These are phyloP conservation scores for Zosterops hypoxanthus DNA, from an alignment of 2,113 vertebrate species.

Conservation along the genomic window DNA sequence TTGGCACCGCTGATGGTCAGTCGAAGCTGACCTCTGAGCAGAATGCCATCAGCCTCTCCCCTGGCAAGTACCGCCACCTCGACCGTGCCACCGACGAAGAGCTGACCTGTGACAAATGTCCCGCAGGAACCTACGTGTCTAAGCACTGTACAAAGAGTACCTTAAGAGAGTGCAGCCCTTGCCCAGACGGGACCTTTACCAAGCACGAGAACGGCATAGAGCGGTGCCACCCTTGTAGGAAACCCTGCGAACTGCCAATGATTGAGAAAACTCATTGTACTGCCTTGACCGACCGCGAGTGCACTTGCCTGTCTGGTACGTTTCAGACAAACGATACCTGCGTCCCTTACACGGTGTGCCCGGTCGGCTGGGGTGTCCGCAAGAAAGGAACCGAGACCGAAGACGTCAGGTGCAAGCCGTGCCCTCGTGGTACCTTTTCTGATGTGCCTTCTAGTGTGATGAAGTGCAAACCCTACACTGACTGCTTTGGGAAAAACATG, in stretches of 20 bases:
- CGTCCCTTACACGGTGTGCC: constrained; percentile 81
- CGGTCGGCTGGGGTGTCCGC: constrained; percentile 85
- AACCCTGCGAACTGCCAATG: constrained; percentile 80
- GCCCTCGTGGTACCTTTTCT: constrained; percentile 89
- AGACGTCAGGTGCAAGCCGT: constrained; percentile 88
- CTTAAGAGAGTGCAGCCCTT: constrained; percentile 90
- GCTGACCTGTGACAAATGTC: constrained; percentile 94
- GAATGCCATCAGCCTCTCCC: constrained; percentile 72
- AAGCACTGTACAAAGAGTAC: constrained; percentile 84
- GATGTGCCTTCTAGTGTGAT: constrained; percentile 80
- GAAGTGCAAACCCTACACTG: constrained; percentile 85
- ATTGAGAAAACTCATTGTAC: constrained; percentile 85
- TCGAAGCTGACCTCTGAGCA: constrained; percentile 72
- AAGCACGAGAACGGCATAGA: constrained; percentile 89
- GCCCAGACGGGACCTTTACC: constrained; percentile 86
- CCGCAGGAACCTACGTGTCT: constrained; percentile 91
- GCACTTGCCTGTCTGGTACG: constrained; percentile 83
- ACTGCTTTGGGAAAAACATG: constrained; percentile 86
- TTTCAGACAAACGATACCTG: constrained; percentile 81
- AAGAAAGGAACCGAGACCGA: constrained; percentile 86
- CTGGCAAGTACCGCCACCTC: constrained; percentile 84
- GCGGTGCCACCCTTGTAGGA: constrained; percentile 87
- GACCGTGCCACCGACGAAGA: constrained; percentile 81
- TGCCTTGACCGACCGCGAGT: constrained; percentile 86
- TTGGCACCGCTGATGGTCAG: constrained; percentile 76